A percentile compares a stretch with the other conserved stretches of the same genome.
phyloP scores from a whole-genome alignment of 2,113 vertebrate genomes.

The Nothoprocta perdicaria region DNA sequence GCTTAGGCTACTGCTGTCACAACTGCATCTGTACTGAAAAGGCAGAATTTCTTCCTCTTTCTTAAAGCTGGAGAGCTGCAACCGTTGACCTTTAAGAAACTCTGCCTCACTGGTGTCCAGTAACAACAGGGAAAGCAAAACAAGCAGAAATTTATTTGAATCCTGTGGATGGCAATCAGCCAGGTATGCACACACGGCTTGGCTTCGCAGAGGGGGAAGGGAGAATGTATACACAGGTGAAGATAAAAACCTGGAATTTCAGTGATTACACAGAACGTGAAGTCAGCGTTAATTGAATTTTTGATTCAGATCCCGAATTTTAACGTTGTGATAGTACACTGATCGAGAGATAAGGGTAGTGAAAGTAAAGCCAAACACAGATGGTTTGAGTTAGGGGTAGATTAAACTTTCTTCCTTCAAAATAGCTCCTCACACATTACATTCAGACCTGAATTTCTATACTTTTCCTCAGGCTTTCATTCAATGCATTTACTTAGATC shows the following conservation, averaged over 20 bases:
- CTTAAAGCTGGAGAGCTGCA: neutral
- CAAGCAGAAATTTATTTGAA: conserved; percentile 11
- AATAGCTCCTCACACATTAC: conserved; percentile 36
- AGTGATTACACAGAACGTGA: conserved; percentile 19
- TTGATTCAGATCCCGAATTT: conserved; percentile 35
- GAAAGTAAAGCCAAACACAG: conserved; percentile 22
- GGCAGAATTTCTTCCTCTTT: neutral
- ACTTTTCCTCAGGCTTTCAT: conserved; percentile 36
- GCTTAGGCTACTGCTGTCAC: neutral
- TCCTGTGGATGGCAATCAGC: neutral
- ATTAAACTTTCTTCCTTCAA: conserved; percentile 29
- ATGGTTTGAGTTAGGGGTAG: conserved; percentile 21
- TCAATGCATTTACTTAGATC: conserved; percentile 19
- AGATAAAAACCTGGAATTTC: conserved; percentile 30
- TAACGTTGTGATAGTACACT: conserved; percentile 4
- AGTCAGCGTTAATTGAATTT: conserved; percentile 57
- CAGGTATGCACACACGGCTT: neutral
- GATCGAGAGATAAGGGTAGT: conserved; percentile 26
- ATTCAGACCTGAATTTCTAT: conserved; percentile 12
- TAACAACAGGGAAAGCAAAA: conserved; percentile 36
- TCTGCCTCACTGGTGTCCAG: neutral
- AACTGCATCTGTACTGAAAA: neutral
- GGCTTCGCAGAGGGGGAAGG: conserved; percentile 7
- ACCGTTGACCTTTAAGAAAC: neutral
- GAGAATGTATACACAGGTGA: conserved; percentile 19